Conservation (phyloP, 2,888 invertebrate species). For the Agrilus cyanescens region DNA sequence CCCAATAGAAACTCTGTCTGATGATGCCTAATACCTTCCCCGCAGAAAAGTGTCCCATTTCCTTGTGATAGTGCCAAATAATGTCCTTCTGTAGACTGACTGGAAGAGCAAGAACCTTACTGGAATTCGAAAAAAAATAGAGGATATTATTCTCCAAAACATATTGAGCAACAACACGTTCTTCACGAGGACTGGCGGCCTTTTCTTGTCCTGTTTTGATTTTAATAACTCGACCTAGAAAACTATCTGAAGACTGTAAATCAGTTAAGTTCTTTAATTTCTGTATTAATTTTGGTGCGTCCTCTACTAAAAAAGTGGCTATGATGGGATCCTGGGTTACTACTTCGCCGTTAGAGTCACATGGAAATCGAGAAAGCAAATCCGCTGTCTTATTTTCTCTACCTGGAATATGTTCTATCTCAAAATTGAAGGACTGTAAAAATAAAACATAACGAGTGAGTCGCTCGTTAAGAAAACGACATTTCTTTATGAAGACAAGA, state of each 20-base stretch:
- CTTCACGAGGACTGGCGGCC: neutral
- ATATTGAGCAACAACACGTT: too few relatives aligned
- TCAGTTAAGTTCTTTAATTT: neutral
- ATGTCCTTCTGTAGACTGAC: neutral
- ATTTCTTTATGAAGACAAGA: constrained; percentile 15
- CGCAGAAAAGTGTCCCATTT: neutral
- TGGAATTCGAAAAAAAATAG: too few relatives aligned
- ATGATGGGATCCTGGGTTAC: neutral
- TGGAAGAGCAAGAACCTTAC: too few relatives aligned
- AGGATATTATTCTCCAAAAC: too few relatives aligned
- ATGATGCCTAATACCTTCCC: too few relatives aligned
- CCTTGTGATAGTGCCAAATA: neutral
- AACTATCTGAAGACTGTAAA: neutral
- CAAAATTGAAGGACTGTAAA: constrained; percentile 16
- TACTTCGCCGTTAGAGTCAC: neutral
- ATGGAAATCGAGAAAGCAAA: constrained; percentile 18
- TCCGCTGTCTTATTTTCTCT: constrained; percentile 18
- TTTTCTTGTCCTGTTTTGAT: neutral
- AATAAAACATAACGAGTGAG: constrained; percentile 16
- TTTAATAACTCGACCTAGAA: neutral
- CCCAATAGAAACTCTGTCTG: neutral
- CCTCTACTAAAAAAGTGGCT: neutral
- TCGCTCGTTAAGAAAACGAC: constrained; percentile 13
- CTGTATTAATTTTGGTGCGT: neutral
- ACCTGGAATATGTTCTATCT: constrained; percentile 15